These are phyloP conservation scores for Rhopilema esculentum DNA, from an alignment of 30 jellyfish, hydroid and myxozoan species.

Conservation along the genomic window DNA sequence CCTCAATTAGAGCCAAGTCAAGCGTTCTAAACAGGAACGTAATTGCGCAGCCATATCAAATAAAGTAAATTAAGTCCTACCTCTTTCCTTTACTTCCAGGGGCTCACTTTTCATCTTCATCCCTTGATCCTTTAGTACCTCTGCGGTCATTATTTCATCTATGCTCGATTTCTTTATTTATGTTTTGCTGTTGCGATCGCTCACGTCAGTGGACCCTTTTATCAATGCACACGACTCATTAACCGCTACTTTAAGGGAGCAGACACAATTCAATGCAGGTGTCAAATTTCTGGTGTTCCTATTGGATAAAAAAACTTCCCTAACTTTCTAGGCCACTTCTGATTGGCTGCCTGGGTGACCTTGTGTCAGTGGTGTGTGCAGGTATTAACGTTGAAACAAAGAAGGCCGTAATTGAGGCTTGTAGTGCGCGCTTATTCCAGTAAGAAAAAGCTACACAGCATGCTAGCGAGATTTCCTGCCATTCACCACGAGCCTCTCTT, in stretches of 20 bases:
- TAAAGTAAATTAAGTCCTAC: conserved; percentile 16
- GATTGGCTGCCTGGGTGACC: conserved; percentile 79
- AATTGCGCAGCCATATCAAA: conserved; percentile 67
- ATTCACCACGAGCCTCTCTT: background rate
- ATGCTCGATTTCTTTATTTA: conserved; percentile 7
- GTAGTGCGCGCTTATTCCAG: background rate
- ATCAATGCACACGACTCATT: conserved; percentile 43
- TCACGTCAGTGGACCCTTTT: conserved; percentile 64
- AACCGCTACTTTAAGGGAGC: conserved; percentile 67
- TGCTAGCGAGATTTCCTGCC: no score
- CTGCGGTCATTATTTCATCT: conserved; percentile 51
- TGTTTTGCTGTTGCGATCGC: conserved; percentile 29
- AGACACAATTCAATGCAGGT: conserved; percentile 74
- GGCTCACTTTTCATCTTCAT: conserved; percentile 68
- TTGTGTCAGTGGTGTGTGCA: conserved; percentile 80
- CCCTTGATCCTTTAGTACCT: conserved; percentile 60
- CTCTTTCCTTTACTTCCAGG: conserved; percentile 61
- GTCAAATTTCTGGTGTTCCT: conserved; percentile 80
- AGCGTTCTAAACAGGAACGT: conserved; percentile 68
- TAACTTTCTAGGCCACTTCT: conserved; percentile 49
- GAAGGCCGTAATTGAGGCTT: background rate
- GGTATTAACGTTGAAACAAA: conserved; percentile 46
- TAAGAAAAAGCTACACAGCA: background rate
- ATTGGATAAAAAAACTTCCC: conserved; percentile 58
- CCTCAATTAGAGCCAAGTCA: conserved; percentile 73